Base-by-base conservation (phyloP, 2,113 vertebrate genomes). In the Podarcis raffonei region DNA sequence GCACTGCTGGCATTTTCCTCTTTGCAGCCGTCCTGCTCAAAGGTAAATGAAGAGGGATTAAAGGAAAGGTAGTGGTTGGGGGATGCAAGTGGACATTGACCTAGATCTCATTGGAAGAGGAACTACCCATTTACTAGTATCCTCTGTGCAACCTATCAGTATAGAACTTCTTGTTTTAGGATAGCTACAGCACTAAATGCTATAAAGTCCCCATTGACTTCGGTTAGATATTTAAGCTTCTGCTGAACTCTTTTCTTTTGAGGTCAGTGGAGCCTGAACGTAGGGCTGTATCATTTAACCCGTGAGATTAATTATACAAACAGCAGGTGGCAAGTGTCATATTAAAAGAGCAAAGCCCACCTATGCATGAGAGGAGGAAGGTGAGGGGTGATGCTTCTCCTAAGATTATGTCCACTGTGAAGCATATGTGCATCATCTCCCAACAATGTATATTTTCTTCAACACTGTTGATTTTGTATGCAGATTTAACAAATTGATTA, bases 1-100 rank as follows among this genome's bases (percentile, higher is more conserved):
- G 89, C n/a, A 57, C 86, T 75, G 66, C 72, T 23, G 84, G 84
- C n/a, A 4, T 91, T 93, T 87, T 23, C 35, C 77, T 53, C 27
- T 84, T 89, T 65, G 68, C 59, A 87, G 2, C 4, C 6, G 48
- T 89, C 82, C 84, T n/a, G 3, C 74, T 57, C 57, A 37, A 25
- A 35, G 39, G 37, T 42, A 25, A 78, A 25, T 48, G 20, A 78
- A 78, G 35, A 37, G 23, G 32, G 74, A 23, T 48, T 12, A 23
- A 11, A 35, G 23, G 76, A 27, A 39, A 48, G 20, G 39, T 8
- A 23, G 7, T 39, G 18, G 75, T 6, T 16, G 2, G 39, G 3
- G 39, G 27, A 69, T 27, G 68, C 9, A 69, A 27, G 27, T 3
- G 68, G 59, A 62, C 59, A 62, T 20, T 20, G 8, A 62, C 16